Evolutionary conservation across 2,113 vertebrate genomes (phyloP), one percentile per base, ranked within the genome.

Genomic region (Lamprologus sp.): DNA sequence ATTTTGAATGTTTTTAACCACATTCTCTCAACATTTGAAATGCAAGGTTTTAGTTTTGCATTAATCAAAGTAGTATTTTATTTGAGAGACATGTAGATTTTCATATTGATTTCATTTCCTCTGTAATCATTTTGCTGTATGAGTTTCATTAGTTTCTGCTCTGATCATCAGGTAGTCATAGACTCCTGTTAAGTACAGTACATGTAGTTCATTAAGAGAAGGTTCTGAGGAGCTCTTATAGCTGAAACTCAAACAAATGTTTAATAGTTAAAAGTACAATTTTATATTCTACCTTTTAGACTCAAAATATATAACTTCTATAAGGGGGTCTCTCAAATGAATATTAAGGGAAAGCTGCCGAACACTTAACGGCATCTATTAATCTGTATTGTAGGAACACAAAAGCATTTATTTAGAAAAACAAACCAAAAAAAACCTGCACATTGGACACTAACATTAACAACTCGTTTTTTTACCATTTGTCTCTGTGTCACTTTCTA

Each of bases 41-140:
- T 91, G 90, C 91, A 94, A 92, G 94, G 88, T 96, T 95, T 95
- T 95, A 83, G 81, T 95, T 95, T 95, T 93, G 93, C 95, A 95
- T 97, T 95, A 89, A 93, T 91, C 92, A 94, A 94, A 95, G 90
- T 95, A 95, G 94, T 95, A 81, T 96, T 96, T 96, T 89, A 91
- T 96, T 96, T 96, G 95, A 95, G 86, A 92, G 93, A 95, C 92
- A 94, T 96, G 89, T 95, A 96, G 95, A 96, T 92, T 86, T 83
- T 89, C 93, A 95, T 86, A 94, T 94, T 95, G 54, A 94, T 93
- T 94, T 96, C 85, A 91, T 96, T 96, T 96, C 92, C 93, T 95
- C 93, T 92, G 94, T 96, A 95, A 93, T 94, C 95, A 96, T 96
- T 96, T 90, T 95, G 94, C 93, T 90, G 85, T 94, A 94, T 95